phyloP scores from a whole-genome alignment of 2,797 vertebrate genomes.

The Apogon hyalosoma region DNA sequence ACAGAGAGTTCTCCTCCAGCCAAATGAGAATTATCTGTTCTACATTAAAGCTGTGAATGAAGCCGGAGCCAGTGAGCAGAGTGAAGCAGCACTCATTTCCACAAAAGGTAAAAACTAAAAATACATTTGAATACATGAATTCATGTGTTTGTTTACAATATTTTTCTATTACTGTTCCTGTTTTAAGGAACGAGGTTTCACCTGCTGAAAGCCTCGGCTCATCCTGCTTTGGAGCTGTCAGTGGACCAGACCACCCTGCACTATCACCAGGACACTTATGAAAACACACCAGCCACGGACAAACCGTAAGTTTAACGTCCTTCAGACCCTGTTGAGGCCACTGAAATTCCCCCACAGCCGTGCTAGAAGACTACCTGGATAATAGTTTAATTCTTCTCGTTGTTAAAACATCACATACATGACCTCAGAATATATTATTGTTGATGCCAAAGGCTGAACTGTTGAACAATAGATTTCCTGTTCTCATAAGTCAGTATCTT shows the following conservation, averaged over 20 bases:
- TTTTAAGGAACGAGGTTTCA: constrained; percentile 89
- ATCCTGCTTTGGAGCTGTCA: constrained; percentile 87
- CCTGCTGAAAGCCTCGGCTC: constrained; percentile 86
- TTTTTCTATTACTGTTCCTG: neutral
- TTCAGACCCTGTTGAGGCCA: neutral
- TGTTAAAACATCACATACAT: too few species aligned
- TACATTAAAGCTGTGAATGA: constrained; percentile 92
- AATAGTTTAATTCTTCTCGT: too few species aligned
- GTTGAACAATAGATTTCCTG: too few species aligned
- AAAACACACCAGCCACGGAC: constrained; percentile 59
- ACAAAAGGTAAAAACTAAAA: constrained; percentile 88
- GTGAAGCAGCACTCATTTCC: constrained; percentile 94
- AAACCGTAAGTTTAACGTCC: constrained; percentile 80
- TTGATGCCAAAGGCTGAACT: too few species aligned
- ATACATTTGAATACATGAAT: neutral
- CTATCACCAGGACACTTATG: constrained; percentile 75
- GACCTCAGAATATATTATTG: too few species aligned
- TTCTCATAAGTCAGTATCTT: too few species aligned
- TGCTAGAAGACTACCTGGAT: too few species aligned
- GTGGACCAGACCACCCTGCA: constrained; percentile 82
- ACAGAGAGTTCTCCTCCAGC: constrained; percentile 90
- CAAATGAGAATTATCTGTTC: constrained; percentile 95
- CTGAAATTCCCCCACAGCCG: too few species aligned
- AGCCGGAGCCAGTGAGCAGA: constrained; percentile 93
- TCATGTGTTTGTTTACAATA: neutral